Evolutionary conservation across 2,888 invertebrate species (phyloP), one percentile per base, ranked within the genome.

Genomic region (Glaucopsyche alexis): DNA sequence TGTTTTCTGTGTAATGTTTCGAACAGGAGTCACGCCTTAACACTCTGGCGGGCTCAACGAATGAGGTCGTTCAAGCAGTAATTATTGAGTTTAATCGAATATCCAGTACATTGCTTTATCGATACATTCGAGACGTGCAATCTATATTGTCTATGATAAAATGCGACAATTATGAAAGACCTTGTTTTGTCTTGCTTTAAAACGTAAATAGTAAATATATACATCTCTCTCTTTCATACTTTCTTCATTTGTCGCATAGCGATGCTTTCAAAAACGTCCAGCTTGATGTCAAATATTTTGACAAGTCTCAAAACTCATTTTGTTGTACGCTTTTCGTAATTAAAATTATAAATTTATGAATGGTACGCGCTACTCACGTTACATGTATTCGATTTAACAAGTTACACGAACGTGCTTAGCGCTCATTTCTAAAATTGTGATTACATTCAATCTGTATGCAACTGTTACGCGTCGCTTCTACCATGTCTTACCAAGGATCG

Each of bases 401-500:
- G 81, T 79, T 80, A 80, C 80, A 79, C 80, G 80, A 80, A 80
- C 79, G 82, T 84, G 80, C 80, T 82, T 81, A 83, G 84, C 84
- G 84, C 88, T 89, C 81, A 81, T 87, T 87, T 87, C 82, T 87
- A 86, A 86, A 85, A 84, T 83, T 83, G 88, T 87, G 84, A 84
- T 84, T 83, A 82, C 83, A 91, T 87, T 86, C 85, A 86, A 90
- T 91, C 92, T 93, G 92, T 88, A 93, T 93, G 92, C 92, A 91
- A 92, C 91, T 93, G 85, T 85, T 93, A 93, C 91, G 92, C 91
- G 91, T 91, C 86, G 87, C 87, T 85, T 92, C 92, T 83, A 89
- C 90, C 85, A 95, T 95, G 95, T 95, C 95, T 82, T 95, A 94
- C 89, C 94, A 95, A 88, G 95, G 95, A 84, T 95, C 95, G 79